Evolutionary conservation across 2,888 invertebrate genomes (phyloP), one percentile per base, ranked within the genome.

Genomic region (Sesia bembeciformis): DNA sequence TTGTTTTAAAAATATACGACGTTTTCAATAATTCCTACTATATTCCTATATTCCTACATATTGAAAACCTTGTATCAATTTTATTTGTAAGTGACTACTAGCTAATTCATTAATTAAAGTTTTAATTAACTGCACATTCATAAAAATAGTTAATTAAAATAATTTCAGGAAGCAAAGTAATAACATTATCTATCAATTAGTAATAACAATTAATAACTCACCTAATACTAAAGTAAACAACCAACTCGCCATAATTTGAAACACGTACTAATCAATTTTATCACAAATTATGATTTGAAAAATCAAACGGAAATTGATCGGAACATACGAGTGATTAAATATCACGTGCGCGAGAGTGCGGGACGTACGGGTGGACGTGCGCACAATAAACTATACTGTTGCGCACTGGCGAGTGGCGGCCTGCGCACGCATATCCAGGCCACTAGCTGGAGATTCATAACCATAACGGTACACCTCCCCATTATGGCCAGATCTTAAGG

Each of bases 391-490:
- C 39, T 4, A 4, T 50, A 39, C 7, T 6, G 39, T 4, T 50
- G 50, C 39, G 50, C 23, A 50, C 50, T 50, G 50, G 46, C 46
- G 8, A 4, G 41, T 58, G 51, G 49, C 49, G 51, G 53, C 53
- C 62, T 62, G 56, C 54, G 52, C 55, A 55, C 58, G 59, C 57
- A 59, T 55, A 53, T 62, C 62, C 63, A 57, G 67, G 62, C 67
- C 65, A 50, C 42, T 42, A 42, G 42, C 5, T 23, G 46, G 23
- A 23, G 46, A 59, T 54, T 53, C 57, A 51, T 55, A 49, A 49
- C 5, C 54, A 42, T 49, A 54, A 54, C 56, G 56, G 56, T 56
- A 57, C 50, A 54, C 52, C 56, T 56, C 52, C 40, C 54, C 42
- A 54, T 46, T 6, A 46, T 46, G 23, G 23, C 23, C 23, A 23